Evolutionary conservation across 2,888 invertebrate genomes (phyloP).

Genomic region (Stenurella melanura): DNA sequence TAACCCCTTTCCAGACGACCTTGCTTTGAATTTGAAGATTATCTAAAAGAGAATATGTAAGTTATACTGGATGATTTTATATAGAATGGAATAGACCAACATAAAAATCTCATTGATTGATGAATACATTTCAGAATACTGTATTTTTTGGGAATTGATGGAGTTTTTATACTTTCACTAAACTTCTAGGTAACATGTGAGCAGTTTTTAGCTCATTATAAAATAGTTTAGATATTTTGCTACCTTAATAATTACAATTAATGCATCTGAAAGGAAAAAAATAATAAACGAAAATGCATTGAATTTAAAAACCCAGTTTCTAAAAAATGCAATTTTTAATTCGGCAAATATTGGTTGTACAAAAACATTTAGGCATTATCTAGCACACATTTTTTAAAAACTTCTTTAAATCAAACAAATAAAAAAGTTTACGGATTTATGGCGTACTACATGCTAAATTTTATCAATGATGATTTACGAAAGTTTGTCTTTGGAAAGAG

Average conservation of each 20-base stretch:
- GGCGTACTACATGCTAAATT: background rate
- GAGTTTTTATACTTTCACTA: background rate
- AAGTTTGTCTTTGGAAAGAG: background rate
- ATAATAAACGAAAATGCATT: background rate
- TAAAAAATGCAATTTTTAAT: background rate
- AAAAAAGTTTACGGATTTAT: constrained; percentile 1
- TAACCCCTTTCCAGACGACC: too few species aligned
- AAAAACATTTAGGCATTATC: background rate
- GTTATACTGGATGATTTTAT: too few species aligned
- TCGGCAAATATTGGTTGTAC: too few species aligned
- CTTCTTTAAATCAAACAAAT: background rate
- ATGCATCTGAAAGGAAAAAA: background rate
- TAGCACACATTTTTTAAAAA: background rate
- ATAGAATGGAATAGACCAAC: too few species aligned
- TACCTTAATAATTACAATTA: background rate
- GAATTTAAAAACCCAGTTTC: background rate
- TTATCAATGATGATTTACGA: background rate
- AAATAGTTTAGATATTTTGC: background rate
- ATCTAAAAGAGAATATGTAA: too few species aligned
- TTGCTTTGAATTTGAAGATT: too few species aligned
- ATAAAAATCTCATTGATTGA: too few species aligned
- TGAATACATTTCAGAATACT: too few species aligned
- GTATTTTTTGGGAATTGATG: background rate
- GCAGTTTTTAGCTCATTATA: background rate
- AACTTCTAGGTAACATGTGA: background rate